phyloP scores from a whole-genome alignment of 35 echinoderm and acorn worm species.

The Lytechinus pictus region DNA sequence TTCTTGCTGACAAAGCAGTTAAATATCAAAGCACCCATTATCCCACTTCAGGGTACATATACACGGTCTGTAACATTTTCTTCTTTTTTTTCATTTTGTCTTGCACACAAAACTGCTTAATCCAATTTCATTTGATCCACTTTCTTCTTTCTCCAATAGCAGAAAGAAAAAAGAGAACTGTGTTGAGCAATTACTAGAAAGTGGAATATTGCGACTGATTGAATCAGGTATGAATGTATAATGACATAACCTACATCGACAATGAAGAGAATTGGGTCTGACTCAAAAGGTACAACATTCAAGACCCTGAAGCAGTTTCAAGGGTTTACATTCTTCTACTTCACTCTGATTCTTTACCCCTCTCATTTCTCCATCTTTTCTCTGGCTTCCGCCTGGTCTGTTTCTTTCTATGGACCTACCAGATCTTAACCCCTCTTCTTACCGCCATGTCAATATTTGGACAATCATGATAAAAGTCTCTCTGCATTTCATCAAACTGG shows the following conservation, averaged over 20 bases:
- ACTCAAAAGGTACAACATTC: not conserved
- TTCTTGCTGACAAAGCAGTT: too few species aligned
- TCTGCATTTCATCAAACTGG: not conserved
- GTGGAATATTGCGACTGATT: not conserved
- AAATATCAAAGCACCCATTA: too few species aligned
- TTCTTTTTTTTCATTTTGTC: not conserved
- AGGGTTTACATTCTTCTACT: not conserved
- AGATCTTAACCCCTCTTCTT: not conserved
- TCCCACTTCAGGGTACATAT: too few species aligned
- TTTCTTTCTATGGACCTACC: not conserved
- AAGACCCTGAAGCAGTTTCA: constrained; percentile 1
- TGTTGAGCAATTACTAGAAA: not conserved
- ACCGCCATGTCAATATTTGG: not conserved
- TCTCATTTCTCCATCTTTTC: not conserved
- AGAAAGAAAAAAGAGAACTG: not conserved
- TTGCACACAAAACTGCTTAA: not conserved
- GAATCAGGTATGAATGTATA: not conserved
- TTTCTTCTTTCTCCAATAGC: not conserved
- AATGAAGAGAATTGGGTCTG: constrained; percentile 18
- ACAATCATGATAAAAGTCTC: not conserved
- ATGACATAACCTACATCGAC: not conserved
- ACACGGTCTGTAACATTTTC: too few species aligned
- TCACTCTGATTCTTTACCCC: not conserved
- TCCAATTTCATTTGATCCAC: not conserved
- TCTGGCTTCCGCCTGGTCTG: not conserved